Base-by-base conservation (phyloP, 2,797 vertebrate species). In the Gymnothorax javanicus region DNA sequence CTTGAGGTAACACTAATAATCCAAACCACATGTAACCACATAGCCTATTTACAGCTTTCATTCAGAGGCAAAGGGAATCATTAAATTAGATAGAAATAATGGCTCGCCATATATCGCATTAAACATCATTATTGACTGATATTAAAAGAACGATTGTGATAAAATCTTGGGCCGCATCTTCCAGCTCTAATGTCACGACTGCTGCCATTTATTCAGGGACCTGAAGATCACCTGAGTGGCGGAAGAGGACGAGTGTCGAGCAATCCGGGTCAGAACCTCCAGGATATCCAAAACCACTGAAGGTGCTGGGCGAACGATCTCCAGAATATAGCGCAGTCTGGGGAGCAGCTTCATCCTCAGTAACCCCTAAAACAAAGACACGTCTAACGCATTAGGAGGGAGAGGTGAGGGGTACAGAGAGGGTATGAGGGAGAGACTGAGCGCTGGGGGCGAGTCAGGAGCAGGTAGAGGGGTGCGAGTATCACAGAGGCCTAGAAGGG, bases 261-360 rank as follows among this genome's bases (percentile, higher is more conserved):
- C 94, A 33, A 99, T 93, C 20, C 96, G 97, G 12, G 94, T 97
- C 84, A 99, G 95, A 91, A 99, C 93, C 82, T 96, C 96, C 89
- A 99, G 92, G 86, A 98, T 91, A 88, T 98, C 96, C 89, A 97
- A 95, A 64, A 99, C 97, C 2, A 96, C 97, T 0, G 90, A 83
- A 0, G 98, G 96, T 12, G 96, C 94, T 0, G 98, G 98, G 59
- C 93, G 94, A 23, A 98, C 93, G 84, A 99, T 97, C 90, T 99
- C 98, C 0, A 99, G 94, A 69, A 99, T 95, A 88, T 99, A 99
- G 57, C 99, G 96, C 6, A 99, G 93, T 71, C 99, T 95, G 88
- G 97, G 96, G 87, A 99, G 96, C 87, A 99, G 94, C 89, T 95
- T 97, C 92, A 99, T 99, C 92, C 94, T 98, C 87, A 99, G 87